Conservation (phyloP, 1,140 invertebrate species). For the Pogonomyrmex barbatus region DNA sequence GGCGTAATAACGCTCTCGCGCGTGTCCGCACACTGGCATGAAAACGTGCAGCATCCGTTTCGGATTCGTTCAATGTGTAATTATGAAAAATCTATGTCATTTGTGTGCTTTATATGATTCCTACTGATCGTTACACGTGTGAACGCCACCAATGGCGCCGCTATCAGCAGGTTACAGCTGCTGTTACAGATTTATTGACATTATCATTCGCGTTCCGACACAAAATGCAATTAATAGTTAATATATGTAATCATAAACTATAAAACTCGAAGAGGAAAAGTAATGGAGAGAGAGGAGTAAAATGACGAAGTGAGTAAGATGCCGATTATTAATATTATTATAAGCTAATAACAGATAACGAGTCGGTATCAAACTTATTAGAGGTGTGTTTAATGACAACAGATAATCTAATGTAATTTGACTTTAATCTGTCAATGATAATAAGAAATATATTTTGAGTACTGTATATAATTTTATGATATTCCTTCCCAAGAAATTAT, state of each 20-base stretch:
- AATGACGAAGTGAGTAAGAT: no score
- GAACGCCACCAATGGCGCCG: conserved; percentile 51
- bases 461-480: no score
- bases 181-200: conserved; percentile 64
- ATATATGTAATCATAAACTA: conserved; percentile 5
- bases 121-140: conserved; percentile 70
- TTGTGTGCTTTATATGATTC: conserved; percentile 72
- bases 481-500: no score
- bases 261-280: not conserved
- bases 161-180: conserved; percentile 48
- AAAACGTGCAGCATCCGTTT: conserved; percentile 63
- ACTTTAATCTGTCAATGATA: no score
- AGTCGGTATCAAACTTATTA: no score
- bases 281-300: not conserved
- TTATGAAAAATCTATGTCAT: conserved; percentile 79
- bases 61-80: conserved; percentile 74
- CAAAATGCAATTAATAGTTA: not conserved
- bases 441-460: no score
- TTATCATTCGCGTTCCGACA: conserved; percentile 16
- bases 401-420: no score
- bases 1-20: conserved; percentile 70
- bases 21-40: conserved; percentile 58
- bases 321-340: no score
- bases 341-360: no score
- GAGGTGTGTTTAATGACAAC: no score